Conservation (phyloP, 92 coral and sea anemone genomes). For the Porites evermanni region DNA sequence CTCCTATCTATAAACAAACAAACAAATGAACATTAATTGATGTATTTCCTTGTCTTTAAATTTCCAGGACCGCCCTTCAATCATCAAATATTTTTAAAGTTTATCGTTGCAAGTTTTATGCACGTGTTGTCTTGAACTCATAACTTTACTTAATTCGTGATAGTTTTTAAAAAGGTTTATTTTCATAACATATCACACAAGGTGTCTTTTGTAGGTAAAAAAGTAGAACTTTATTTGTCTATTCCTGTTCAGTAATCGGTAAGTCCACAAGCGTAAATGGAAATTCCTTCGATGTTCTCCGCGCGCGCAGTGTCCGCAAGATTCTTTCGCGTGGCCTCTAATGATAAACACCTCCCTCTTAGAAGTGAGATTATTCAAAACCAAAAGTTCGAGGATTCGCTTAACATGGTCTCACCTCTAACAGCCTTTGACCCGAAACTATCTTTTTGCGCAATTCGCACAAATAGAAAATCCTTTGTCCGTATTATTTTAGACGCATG, state of each 20-base stretch:
- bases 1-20: slow-evolving; percentile 51
- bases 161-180: no score
- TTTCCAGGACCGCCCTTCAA: slow-evolving; percentile 27
- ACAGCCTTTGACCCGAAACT: slow-evolving; percentile 5
- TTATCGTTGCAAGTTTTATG: neutral
- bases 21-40: slow-evolving; percentile 61
- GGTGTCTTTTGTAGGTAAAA: slow-evolving; percentile 16
- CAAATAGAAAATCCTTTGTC: neutral
- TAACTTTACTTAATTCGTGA: neutral
- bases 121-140: neutral
- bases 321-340: neutral
- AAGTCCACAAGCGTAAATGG: neutral
- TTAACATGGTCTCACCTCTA: neutral
- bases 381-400: neutral
- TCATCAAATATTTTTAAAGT: neutral
- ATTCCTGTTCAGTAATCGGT: neutral
- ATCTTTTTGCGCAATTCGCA: slow-evolving; percentile 26
- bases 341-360: neutral
- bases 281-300: neutral
- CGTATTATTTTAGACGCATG: neutral
- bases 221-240: neutral
- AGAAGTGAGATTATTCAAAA: neutral
- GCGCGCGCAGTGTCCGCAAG: neutral
- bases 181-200: neutral
- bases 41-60: slow-evolving; percentile 52